A percentile compares a stretch with the other conserved stretches of the same genome.
Conservation (phyloP, 2,888 invertebrate genomes). For the Melipona beecheii region DNA sequence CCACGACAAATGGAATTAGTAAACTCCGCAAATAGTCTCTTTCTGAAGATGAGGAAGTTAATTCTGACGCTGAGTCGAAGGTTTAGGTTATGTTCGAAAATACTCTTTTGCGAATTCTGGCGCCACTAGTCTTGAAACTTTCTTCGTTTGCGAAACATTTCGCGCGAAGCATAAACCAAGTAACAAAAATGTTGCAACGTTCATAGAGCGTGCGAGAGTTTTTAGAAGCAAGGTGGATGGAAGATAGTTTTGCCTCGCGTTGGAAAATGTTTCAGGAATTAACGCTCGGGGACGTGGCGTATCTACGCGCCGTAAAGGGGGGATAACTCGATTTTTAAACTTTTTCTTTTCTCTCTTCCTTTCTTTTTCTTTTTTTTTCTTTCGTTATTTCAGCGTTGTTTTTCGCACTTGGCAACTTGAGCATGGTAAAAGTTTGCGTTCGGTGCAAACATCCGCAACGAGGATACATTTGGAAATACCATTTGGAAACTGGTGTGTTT, state of each 20-base stretch:
- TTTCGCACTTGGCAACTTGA: background rate
- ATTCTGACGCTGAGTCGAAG: background rate
- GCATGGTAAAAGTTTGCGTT: background rate
- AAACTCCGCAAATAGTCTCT: too few relatives aligned
- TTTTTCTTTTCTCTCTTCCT: background rate
- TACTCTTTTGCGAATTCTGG: background rate
- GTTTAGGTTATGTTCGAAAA: too few relatives aligned
- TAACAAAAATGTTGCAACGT: background rate
- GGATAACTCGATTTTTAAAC: constrained; percentile 16
- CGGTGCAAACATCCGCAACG: background rate
- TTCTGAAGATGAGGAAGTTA: background rate
- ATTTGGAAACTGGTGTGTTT: background rate
- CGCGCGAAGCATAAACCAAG: background rate
- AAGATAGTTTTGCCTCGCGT: background rate
- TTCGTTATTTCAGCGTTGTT: background rate
- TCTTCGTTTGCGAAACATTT: background rate
- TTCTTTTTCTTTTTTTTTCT: too few relatives aligned
- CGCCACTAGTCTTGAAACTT: background rate
- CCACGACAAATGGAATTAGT: too few relatives aligned
- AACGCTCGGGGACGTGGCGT: background rate
- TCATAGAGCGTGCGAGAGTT: background rate
- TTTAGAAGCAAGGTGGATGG: background rate
- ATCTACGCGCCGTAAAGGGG: background rate
- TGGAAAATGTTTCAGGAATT: constrained; percentile 6
- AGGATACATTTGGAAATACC: background rate